Conservation (phyloP, 2,888 invertebrate species). For the Teinopalpus imperialis region DNA sequence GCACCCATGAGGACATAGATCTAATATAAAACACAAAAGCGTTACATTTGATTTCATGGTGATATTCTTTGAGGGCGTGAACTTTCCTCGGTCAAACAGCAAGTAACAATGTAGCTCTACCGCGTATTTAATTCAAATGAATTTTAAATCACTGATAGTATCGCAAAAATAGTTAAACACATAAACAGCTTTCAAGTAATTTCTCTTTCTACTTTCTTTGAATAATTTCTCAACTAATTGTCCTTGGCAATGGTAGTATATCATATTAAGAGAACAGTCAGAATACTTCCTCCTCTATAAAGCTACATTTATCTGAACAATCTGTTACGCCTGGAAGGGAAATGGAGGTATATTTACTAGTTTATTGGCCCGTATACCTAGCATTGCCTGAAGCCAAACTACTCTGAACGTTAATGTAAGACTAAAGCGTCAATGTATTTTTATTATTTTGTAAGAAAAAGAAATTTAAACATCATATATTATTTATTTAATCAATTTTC, state of each 20-base stretch:
- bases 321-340: slow-evolving; percentile 21
- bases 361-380: slow-evolving; percentile 17
- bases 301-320: slow-evolving; percentile 16
- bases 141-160: too few species aligned
- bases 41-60: too few species aligned
- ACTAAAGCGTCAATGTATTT: slow-evolving; percentile 13
- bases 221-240: slow-evolving; percentile 11
- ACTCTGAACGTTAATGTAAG: slow-evolving; percentile 16
- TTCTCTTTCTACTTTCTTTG: slow-evolving; percentile 2
- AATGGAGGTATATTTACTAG: slow-evolving; percentile 14
- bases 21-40: too few species aligned
- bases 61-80: too few species aligned
- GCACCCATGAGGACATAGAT: too few species aligned
- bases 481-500: too few species aligned
- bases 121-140: too few species aligned
- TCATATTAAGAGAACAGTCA: slow-evolving; percentile 1
- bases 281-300: slow-evolving; percentile 20
- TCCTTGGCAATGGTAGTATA: slow-evolving; percentile 2
- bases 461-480: too few species aligned
- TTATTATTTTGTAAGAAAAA: too few species aligned
- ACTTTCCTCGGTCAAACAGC: too few species aligned
- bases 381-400: slow-evolving; percentile 18
- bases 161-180: too few species aligned
- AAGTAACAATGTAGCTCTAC: too few species aligned
- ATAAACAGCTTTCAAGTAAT: slow-evolving; percentile 1